Conservation (phyloP, 2,888 invertebrate genomes). For the Idaea straminata region DNA sequence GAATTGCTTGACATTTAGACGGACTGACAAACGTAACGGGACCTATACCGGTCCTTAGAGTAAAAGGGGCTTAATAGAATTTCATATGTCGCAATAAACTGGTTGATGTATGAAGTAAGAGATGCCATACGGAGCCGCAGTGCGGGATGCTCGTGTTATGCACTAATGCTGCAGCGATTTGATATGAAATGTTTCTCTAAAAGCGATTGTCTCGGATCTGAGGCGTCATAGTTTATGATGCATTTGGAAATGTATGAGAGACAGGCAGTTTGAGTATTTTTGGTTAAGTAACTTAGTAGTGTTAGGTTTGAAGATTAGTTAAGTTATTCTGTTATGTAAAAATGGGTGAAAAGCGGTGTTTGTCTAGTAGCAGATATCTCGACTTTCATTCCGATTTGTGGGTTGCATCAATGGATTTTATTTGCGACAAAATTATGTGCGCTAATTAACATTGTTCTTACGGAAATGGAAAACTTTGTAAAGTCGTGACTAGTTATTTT, state of each 20-base stretch:
- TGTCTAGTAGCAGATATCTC: no score
- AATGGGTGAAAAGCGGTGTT: no score
- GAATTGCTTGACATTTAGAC: constrained; percentile 42
- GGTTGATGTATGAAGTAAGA: constrained; percentile 34
- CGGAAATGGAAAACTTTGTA: no score
- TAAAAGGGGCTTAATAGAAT: constrained; percentile 17
- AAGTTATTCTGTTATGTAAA: no score
- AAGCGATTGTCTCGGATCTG: constrained; percentile 27
- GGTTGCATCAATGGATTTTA: no score
- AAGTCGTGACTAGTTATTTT: no score
- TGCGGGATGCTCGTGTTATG: constrained; percentile 30
- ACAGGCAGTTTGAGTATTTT: not conserved
- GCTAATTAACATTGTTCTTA: no score
- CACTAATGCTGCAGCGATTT: constrained; percentile 32
- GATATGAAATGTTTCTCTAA: constrained; percentile 27
- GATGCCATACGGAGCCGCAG: constrained; percentile 30
- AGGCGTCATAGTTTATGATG: constrained; percentile 20
- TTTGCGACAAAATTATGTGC: no score
- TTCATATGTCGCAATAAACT: constrained; percentile 27
- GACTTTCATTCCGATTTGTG: no score
- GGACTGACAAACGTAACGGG: constrained; percentile 29
- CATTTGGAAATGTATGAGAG: constrained; percentile 7
- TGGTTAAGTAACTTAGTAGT: not conserved
- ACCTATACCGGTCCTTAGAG: constrained; percentile 10
- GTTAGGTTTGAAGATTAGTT: not conserved